Percentiles rank a stretch among this genome's conserved stretches.
phyloP scores from a whole-genome alignment of 2,113 vertebrate species.

The Lontra canadensis region DNA sequence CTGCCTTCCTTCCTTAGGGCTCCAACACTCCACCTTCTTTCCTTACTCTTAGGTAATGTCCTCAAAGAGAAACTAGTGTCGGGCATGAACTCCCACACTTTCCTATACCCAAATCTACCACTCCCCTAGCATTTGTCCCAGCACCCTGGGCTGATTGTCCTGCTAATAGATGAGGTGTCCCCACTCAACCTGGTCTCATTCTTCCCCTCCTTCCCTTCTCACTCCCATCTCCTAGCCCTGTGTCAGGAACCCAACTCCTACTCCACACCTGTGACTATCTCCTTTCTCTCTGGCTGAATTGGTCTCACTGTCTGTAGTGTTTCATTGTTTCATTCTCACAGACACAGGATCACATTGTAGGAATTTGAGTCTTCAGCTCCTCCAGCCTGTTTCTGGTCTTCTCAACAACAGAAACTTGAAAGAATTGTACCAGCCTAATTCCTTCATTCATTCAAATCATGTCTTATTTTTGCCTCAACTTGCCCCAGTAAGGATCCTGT shows the following conservation, averaged over 20 bases:
- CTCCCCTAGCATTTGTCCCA: not conserved
- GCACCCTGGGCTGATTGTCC: not conserved
- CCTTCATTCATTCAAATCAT: not conserved
- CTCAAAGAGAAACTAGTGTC: not conserved
- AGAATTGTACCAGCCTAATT: not conserved
- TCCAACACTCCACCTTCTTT: not conserved
- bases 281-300: not conserved
- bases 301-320: not conserved
- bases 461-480: not conserved
- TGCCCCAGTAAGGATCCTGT: not conserved
- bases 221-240: accelerated
- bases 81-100: not conserved
- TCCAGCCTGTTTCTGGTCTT: not conserved
- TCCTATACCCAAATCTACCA: too few relatives aligned
- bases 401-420: not conserved
- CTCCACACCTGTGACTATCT: not conserved
- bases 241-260: not conserved
- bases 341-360: not conserved
- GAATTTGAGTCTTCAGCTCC: not conserved
- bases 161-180: too few relatives aligned
- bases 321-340: not conserved
- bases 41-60: not conserved
- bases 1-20: not conserved
- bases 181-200: too few relatives aligned
- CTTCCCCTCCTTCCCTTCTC: not conserved